These are phyloP conservation scores for Xanthorhoe spadicearia DNA, from an alignment of 2,888 invertebrate species.

Conservation along the genomic window DNA sequence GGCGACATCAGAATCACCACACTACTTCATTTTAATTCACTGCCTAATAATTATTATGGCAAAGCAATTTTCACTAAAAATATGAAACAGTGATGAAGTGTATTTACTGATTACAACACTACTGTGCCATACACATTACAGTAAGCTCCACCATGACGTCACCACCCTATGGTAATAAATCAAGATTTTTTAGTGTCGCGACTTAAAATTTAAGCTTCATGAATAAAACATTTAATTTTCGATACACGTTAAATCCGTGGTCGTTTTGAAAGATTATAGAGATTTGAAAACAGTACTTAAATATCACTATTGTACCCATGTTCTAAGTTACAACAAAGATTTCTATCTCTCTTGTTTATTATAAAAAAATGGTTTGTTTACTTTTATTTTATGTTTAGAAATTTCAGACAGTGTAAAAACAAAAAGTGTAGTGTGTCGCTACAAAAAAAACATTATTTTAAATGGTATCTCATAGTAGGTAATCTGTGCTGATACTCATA, in stretches of 20 bases:
- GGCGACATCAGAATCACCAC: too few relatives aligned
- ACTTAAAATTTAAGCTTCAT: slow-evolving; percentile 68
- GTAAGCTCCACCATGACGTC: slow-evolving; percentile 53
- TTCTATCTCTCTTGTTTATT: background rate
- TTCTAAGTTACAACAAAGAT: background rate
- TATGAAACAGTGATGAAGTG: too few relatives aligned
- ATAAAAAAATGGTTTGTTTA: too few relatives aligned
- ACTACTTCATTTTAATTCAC: too few relatives aligned
- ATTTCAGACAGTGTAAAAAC: too few relatives aligned
- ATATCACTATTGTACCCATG: background rate
- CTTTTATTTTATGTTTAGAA: too few relatives aligned
- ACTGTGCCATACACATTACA: slow-evolving; percentile 44
- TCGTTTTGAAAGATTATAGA: slow-evolving; percentile 46
- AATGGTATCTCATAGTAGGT: too few relatives aligned
- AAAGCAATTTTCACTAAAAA: too few relatives aligned
- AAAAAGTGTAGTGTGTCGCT: too few relatives aligned
- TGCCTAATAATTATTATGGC: too few relatives aligned
- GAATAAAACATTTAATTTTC: slow-evolving; percentile 79
- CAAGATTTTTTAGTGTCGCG: slow-evolving; percentile 67
- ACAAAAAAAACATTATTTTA: too few relatives aligned
- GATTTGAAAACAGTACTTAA: slow-evolving; percentile 9
- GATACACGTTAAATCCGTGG: slow-evolving; percentile 44
- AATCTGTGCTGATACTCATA: too few relatives aligned
- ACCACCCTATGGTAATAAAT: slow-evolving; percentile 63
- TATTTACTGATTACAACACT: background rate